phyloP scores from a whole-genome alignment of 1,140 invertebrate genomes.

The Drosophila pseudoananassae region DNA sequence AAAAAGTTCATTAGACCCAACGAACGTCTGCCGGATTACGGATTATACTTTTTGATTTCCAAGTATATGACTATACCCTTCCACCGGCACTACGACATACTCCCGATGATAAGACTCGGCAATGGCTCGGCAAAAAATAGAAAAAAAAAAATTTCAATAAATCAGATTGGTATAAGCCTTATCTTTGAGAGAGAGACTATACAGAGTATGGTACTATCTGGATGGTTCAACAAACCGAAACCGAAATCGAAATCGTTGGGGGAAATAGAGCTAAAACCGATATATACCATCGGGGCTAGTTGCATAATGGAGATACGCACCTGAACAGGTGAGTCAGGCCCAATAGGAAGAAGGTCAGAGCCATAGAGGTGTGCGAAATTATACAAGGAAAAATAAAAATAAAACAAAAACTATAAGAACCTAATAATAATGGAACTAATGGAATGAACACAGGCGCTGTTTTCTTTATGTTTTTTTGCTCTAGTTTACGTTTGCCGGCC shows the following conservation, averaged over 20 bases:
- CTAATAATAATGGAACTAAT: constrained; percentile 9
- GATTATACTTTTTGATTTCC: background rate
- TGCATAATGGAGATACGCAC: constrained; percentile 12
- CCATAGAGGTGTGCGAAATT: background rate
- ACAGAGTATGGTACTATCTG: too few species aligned
- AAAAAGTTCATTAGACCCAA: background rate
- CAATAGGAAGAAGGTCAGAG: background rate
- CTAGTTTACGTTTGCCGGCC: constrained; percentile 38
- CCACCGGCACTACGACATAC: background rate
- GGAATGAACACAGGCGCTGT: constrained; percentile 4
- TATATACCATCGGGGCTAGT: constrained; percentile 1
- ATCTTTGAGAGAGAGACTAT: constrained; percentile 5
- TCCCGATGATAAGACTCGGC: background rate
- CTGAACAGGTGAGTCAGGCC: constrained; percentile 14
- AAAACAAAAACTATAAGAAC: constrained; percentile 3
- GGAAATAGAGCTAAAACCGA: background rate
- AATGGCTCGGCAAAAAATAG: background rate
- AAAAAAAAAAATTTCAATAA: constrained; percentile 4
- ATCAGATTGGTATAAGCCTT: background rate
- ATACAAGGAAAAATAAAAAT: constrained; percentile 19
- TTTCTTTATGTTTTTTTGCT: constrained; percentile 9
- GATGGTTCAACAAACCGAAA: background rate
- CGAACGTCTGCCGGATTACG: background rate
- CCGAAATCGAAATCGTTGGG: background rate
- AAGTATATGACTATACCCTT: background rate